Evolutionary conservation across 2,113 vertebrate species (phyloP), one percentile per base, ranked within the genome.

Genomic region (Octodon degus): DNA sequence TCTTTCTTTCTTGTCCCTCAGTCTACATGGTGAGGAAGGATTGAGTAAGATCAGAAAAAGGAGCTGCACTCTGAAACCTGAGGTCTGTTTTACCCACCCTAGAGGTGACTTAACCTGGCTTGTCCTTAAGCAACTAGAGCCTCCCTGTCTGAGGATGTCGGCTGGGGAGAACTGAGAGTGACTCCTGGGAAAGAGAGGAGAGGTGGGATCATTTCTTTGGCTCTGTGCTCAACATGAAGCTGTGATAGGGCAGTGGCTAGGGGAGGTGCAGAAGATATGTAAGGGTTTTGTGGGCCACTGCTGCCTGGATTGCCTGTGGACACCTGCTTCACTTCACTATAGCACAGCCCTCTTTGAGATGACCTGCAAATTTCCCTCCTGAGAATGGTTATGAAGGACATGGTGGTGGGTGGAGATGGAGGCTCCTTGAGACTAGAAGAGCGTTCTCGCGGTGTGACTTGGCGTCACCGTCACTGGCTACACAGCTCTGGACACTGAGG

Each of bases 31-130:
- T 58, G 24, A 68, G 22, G 22, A 86, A 19, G 14, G 0, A 12
- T 7, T 62, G 12, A 86, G 16, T 19, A 85, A 25, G 58, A 77
- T 10, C 13, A 58, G 43, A 22, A 92, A 47, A 27, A 92, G 72
- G 20, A 86, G 14, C 11, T 4, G 24, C 2, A 2, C 13, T 80
- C 11, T 50, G 47, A 83, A 62, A 97, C 93, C 93, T 97, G 47
- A 95, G 68, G 22, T 2, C 50, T 8, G 58, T 22, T 3, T 12
- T 14, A 50, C 58, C 34, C 25, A 6, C 11, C n/a, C n/a, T 32
- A 68, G 30, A 62, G n/a, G 40, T 12, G 50, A 34, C 67, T 20
- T 30, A 2, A 4, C 9, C 9, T 20, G 16, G 10, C 24, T 34
- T 43, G 74, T 9, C 11, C 11, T 34, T 37, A 11, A 63, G 14